Conservation (phyloP, 2,888 invertebrate species). For the Scaptomyza reducta region DNA sequence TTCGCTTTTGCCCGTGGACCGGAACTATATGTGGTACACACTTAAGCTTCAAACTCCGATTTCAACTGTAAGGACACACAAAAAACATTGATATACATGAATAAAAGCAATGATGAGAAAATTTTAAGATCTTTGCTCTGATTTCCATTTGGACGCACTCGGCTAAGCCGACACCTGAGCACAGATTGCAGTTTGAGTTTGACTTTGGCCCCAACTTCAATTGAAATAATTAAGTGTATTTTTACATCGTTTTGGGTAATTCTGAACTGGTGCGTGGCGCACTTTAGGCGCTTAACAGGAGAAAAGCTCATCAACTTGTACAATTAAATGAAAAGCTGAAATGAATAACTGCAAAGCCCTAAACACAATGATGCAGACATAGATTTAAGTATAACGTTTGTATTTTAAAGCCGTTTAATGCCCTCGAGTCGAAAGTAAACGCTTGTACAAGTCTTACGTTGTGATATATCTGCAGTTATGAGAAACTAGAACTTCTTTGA, state of each 20-base stretch:
- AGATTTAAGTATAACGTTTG: no score
- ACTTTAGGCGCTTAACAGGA: conserved; percentile 8
- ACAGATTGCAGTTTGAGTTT: conserved; percentile 1
- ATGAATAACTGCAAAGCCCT: no score
- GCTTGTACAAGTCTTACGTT: no score
- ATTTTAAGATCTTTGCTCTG: conserved; percentile 13
- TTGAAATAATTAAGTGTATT: conserved; percentile 15
- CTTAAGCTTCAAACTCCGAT: not conserved
- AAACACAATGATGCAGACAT: no score
- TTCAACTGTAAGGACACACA: conserved; percentile 29
- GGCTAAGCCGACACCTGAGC: conserved; percentile 11
- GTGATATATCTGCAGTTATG: no score
- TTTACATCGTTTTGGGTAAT: conserved; percentile 17
- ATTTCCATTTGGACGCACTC: conserved; percentile 23
- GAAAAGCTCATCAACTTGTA: conserved; percentile 1
- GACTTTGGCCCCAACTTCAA: not conserved
- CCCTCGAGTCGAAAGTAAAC: no score
- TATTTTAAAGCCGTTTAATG: no score
- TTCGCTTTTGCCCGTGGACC: conserved; percentile 10
- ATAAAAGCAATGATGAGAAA: not conserved
- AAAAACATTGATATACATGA: not conserved
- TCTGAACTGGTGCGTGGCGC: conserved; percentile 36
- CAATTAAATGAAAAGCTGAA: conserved; percentile 4
- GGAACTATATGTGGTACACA: not conserved
- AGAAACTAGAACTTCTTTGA: no score